These are phyloP conservation scores for Sipha flava DNA, from an alignment of 1,140 invertebrate genomes.

Conservation along the genomic window DNA sequence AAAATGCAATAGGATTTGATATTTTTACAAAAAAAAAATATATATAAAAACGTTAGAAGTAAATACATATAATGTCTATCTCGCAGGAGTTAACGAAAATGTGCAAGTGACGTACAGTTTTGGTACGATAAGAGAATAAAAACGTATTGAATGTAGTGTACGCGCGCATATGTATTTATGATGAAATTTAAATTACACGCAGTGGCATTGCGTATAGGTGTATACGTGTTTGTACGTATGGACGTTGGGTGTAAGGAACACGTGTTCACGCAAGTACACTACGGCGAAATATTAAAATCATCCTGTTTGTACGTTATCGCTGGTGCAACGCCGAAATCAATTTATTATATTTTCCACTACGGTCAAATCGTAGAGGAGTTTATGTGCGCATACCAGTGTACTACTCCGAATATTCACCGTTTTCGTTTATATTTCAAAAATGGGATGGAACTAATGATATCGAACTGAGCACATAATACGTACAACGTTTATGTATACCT, in stretches of 20 bases:
- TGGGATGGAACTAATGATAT: neutral
- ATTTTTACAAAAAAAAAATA: no score
- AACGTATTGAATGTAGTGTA: neutral
- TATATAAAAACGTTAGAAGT: no score
- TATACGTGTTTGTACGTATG: no score
- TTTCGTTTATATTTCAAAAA: neutral
- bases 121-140: neutral
- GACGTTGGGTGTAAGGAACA: no score
- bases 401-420: no score
- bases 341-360: no score
- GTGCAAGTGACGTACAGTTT: no score
- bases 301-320: neutral
- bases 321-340: neutral
- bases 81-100: neutral
- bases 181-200: neutral
- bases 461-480: neutral
- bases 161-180: no score
- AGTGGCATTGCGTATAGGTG: neutral
- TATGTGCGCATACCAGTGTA: neutral
- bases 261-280: no score
- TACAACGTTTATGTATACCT: neutral
- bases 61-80: no score
- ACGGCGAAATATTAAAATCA: neutral
- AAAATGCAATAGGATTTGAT: no score
- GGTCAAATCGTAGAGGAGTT: neutral